Conservation (phyloP, 2,797 vertebrate species). For the Phataginus tricuspis region DNA sequence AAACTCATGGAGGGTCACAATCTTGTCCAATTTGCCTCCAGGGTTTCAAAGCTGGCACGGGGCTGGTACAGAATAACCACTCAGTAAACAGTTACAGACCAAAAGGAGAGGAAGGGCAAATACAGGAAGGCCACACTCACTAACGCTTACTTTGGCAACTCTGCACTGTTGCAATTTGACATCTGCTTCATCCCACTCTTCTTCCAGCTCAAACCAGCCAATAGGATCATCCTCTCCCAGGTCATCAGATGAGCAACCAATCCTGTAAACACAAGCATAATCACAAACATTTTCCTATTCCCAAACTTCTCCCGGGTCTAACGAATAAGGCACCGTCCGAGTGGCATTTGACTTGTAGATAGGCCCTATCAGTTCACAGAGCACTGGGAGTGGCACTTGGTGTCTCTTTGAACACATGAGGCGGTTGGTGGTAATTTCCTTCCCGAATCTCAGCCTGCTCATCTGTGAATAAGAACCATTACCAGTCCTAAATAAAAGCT, state of each 20-base stretch:
- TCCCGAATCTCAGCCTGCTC: background rate
- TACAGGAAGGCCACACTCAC: rapidly evolving
- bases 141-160: constrained; percentile 90
- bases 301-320: background rate
- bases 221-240: constrained; percentile 93
- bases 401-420: background rate
- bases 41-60: background rate
- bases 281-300: background rate
- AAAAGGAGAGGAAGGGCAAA: background rate
- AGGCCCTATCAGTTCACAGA: background rate
- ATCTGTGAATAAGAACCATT: background rate
- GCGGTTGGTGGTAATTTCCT: background rate
- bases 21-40: background rate
- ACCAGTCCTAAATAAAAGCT: background rate
- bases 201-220: constrained; percentile 98
- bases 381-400: background rate
- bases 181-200: constrained; percentile 98
- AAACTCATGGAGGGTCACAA: background rate
- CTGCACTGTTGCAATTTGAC: constrained; percentile 95
- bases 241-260: constrained; percentile 77
- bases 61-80: background rate
- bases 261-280: constrained; percentile 74
- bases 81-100: background rate
- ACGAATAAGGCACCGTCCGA: background rate
- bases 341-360: background rate